These are phyloP conservation scores for Thermophis baileyi DNA, from an alignment of 2,113 vertebrate genomes.

Conservation along the genomic window DNA sequence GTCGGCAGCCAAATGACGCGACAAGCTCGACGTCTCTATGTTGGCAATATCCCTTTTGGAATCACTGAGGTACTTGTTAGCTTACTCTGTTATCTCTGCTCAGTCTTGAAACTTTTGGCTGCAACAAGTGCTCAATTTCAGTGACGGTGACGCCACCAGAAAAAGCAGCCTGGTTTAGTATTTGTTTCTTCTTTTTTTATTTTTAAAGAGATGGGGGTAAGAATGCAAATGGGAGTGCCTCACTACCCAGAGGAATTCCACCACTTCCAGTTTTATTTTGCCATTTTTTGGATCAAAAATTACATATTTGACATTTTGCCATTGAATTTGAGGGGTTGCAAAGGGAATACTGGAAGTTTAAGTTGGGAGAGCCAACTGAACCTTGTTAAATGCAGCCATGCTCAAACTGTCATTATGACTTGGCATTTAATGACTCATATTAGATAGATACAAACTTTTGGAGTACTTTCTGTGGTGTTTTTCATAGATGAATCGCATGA, in stretches of 20 bases:
- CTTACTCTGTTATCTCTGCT: neutral
- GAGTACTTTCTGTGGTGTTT: neutral
- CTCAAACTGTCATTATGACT: neutral
- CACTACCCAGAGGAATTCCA: neutral
- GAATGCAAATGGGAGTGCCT: neutral
- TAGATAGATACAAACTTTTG: neutral
- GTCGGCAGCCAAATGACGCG: conserved; percentile 94
- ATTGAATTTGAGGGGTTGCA: neutral
- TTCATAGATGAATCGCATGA: neutral
- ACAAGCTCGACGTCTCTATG: conserved; percentile 87
- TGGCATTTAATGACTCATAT: neutral
- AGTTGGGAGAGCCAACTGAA: neutral
- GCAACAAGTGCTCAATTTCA: neutral
- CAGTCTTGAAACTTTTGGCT: neutral
- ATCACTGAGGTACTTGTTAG: conserved; percentile 82
- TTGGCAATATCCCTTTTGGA: conserved; percentile 92
- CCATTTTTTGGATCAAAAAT: neutral
- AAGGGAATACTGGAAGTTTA: neutral
- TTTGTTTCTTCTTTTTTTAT: neutral
- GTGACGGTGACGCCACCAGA: no score
- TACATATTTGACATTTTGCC: neutral
- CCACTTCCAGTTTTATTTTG: neutral
- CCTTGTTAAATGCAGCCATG: neutral
- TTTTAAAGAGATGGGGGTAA: neutral
- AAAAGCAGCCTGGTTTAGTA: no score